These are phyloP conservation scores for Myathropa florea DNA, from an alignment of 2,888 invertebrate species.

Conservation along the genomic window DNA sequence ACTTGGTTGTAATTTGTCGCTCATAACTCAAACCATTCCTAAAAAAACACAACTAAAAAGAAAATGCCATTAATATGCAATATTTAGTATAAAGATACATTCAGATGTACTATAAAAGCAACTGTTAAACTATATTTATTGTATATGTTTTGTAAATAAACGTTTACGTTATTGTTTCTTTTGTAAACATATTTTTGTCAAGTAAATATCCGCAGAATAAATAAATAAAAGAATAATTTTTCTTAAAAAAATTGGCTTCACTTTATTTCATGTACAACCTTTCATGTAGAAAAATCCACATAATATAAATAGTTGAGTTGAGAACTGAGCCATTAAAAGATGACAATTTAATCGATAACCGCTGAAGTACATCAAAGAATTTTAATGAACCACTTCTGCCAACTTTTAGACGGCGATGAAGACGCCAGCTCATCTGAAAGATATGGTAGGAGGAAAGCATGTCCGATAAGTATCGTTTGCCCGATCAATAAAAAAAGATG, in stretches of 20 bases:
- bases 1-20: constrained; percentile 59
- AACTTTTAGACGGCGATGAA: too few species aligned
- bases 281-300: too few species aligned
- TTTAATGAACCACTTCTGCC: too few species aligned
- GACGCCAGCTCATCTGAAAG: too few species aligned
- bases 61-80: background rate
- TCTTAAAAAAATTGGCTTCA: background rate
- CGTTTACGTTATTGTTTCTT: constrained; percentile 49
- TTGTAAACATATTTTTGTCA: constrained; percentile 50
- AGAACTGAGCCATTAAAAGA: too few species aligned
- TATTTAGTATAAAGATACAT: background rate
- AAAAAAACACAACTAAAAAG: background rate
- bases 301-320: too few species aligned
- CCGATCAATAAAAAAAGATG: too few species aligned
- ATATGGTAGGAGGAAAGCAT: too few species aligned
- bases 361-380: too few species aligned
- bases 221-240: background rate
- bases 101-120: constrained; percentile 10
- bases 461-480: too few species aligned
- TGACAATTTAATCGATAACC: too few species aligned
- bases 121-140: constrained; percentile 50
- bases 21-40: constrained; percentile 51
- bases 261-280: too few species aligned
- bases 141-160: constrained; percentile 64
- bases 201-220: constrained; percentile 45